A percentile compares a stretch with the other conserved stretches of the same genome.
Conservation (phyloP, 2,888 invertebrate genomes). For the Torymus tubicola region DNA sequence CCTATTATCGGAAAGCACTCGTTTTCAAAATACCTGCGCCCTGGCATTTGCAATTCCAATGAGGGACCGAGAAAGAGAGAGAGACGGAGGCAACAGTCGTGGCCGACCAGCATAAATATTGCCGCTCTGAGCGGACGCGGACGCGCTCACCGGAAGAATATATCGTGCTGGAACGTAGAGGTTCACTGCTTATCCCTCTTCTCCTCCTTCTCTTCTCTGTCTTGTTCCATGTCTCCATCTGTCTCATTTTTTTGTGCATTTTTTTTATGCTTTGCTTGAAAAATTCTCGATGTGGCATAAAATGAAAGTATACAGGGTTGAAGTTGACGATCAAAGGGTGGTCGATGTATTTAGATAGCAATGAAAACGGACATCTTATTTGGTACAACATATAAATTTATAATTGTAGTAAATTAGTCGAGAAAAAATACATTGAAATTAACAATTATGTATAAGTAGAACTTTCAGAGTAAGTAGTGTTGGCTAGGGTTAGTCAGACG, state of each 20-base stretch:
- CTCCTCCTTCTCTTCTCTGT: not conserved
- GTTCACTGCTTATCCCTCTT: too few relatives aligned
- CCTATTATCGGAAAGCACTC: slow-evolving; percentile 70
- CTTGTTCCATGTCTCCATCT: too few relatives aligned
- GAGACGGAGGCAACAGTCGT: slow-evolving; percentile 35
- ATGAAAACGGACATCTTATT: too few relatives aligned
- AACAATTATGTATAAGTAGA: too few relatives aligned
- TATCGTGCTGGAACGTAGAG: not conserved
- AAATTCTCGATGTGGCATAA: not conserved
- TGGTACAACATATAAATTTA: too few relatives aligned
- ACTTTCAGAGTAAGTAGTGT: not conserved
- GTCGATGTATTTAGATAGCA: too few relatives aligned
- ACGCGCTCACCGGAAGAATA: slow-evolving; percentile 46
- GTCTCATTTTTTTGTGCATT: too few relatives aligned
- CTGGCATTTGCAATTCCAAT: slow-evolving; percentile 70
- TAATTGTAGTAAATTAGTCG: too few relatives aligned
- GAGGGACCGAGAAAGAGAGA: slow-evolving; percentile 58
- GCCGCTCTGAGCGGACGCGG: slow-evolving; percentile 51
- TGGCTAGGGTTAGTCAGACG: not conserved
- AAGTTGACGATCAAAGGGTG: too few relatives aligned
- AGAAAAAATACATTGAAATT: too few relatives aligned
- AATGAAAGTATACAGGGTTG: not conserved
- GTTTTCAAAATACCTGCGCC: slow-evolving; percentile 68
- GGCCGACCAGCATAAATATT: slow-evolving; percentile 60
- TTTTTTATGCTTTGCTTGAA: not conserved